Conservation (phyloP, 2,888 invertebrate genomes). For the Mesodorylaimus sp. region DNA sequence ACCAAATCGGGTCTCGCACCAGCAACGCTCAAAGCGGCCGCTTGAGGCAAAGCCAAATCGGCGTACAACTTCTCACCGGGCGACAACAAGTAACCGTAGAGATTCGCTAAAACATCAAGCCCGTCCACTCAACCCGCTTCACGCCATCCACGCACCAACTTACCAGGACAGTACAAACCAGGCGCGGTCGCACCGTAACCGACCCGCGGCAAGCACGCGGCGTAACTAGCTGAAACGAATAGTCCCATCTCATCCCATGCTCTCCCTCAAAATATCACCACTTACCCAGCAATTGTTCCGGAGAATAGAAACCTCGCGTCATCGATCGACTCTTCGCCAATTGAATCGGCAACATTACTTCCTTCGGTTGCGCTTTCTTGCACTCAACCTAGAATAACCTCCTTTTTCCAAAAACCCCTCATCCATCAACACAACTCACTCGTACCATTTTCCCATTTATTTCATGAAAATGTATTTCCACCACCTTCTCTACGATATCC, state of each 20-base stretch:
- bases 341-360: slow-evolving; percentile 73
- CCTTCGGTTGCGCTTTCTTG: slow-evolving; percentile 98
- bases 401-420: not conserved
- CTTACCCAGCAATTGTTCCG: slow-evolving; percentile 2
- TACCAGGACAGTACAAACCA: slow-evolving; percentile 2
- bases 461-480: slow-evolving; percentile 99
- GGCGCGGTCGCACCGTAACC: slow-evolving; percentile 2
- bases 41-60: not conserved
- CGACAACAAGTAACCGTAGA: not conserved
- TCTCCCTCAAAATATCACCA: not conserved
- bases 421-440: not conserved
- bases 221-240: slow-evolving; percentile 1
- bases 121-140: too few relatives aligned
- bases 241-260: too few relatives aligned
- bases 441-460: slow-evolving; percentile 99
- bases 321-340: slow-evolving; percentile 6
- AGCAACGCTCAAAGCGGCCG: not conserved
- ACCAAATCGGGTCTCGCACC: not conserved
- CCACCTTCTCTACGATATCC: slow-evolving; percentile 98
- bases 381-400: slow-evolving; percentile 72
- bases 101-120: not conserved
- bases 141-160: too few relatives aligned
- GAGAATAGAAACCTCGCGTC: slow-evolving; percentile 5
- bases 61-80: slow-evolving; percentile 4
- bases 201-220: slow-evolving; percentile 1